These are phyloP conservation scores for Nephrotoma guestfalica DNA, from an alignment of 2,888 invertebrate species.

Conservation along the genomic window DNA sequence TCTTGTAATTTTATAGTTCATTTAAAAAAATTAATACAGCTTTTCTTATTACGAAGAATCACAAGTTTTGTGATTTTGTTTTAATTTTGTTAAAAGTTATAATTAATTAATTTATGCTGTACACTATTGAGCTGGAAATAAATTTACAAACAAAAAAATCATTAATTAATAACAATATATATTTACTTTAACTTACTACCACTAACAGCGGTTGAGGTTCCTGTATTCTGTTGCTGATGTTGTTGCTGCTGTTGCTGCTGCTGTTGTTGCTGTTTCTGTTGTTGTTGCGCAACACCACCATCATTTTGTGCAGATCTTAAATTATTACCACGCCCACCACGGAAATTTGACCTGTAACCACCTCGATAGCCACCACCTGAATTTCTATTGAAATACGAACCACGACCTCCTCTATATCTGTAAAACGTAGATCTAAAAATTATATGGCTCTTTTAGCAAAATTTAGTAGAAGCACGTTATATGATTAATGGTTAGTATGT, in stretches of 20 bases:
- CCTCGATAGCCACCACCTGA: constrained; percentile 29
- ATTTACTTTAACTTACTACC: constrained; percentile 9
- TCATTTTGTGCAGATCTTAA: constrained; percentile 13
- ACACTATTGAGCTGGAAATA: constrained; percentile 9
- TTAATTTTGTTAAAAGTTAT: background rate
- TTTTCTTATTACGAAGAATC: background rate
- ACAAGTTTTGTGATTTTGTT: background rate
- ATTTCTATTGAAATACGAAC: constrained; percentile 35
- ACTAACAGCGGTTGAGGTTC: constrained; percentile 14
- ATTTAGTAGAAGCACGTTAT: background rate
- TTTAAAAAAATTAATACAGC: background rate
- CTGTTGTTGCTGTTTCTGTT: constrained; percentile 19
- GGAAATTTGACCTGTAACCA: constrained; percentile 31
- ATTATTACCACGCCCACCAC: constrained; percentile 12
- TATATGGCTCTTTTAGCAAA: background rate
- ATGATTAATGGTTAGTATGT: background rate
- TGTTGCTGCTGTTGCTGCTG: constrained; percentile 17
- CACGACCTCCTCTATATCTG: constrained; percentile 46
- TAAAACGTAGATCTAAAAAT: constrained; percentile 10
- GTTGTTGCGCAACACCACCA: constrained; percentile 12
- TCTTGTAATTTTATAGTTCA: background rate
- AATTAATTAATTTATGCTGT: background rate
- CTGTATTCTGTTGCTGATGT: constrained; percentile 8
- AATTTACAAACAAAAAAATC: background rate
- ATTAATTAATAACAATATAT: background rate